Evolutionary conservation across 2,888 invertebrate species (phyloP).

Genomic region (Trimorus sp.): DNA sequence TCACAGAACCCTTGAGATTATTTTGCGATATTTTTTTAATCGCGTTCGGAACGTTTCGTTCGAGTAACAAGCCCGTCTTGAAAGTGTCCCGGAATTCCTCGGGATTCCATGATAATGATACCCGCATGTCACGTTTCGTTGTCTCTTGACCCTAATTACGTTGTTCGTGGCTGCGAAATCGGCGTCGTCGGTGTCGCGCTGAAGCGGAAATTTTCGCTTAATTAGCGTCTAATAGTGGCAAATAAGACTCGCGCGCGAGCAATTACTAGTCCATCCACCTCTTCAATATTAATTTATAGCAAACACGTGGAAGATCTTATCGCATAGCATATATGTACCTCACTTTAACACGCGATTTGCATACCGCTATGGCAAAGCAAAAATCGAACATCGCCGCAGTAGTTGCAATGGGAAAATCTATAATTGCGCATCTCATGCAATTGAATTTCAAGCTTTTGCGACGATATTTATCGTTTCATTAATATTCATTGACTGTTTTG

Average conservation of each 20-base stretch:
- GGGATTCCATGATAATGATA: slow-evolving; percentile 57
- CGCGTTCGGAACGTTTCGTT: slow-evolving; percentile 16
- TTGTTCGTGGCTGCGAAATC: slow-evolving; percentile 48
- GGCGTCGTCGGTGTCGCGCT: slow-evolving; percentile 40
- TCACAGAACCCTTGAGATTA: slow-evolving; percentile 43
- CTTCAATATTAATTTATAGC: slow-evolving; percentile 54
- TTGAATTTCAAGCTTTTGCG: slow-evolving; percentile 41
- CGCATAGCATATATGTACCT: slow-evolving; percentile 36
- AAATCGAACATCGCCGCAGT: slow-evolving; percentile 37
- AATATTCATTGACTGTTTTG: slow-evolving; percentile 49
- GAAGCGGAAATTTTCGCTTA: slow-evolving; percentile 55
- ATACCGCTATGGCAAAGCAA: slow-evolving; percentile 45
- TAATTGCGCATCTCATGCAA: slow-evolving; percentile 29
- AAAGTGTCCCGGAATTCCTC: slow-evolving; percentile 51
- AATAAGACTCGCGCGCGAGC: slow-evolving; percentile 54
- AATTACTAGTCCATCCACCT: slow-evolving; percentile 53
- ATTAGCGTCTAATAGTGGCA: slow-evolving; percentile 59
- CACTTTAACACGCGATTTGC: slow-evolving; percentile 47
- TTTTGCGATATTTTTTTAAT: slow-evolving; percentile 52
- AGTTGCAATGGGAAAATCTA: slow-evolving; percentile 12
- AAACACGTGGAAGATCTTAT: slow-evolving; percentile 57
- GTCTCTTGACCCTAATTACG: slow-evolving; percentile 62
- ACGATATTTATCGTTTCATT: slow-evolving; percentile 52
- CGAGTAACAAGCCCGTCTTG: slow-evolving; percentile 47
- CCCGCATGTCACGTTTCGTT: slow-evolving; percentile 52